Percentiles rank a stretch among this genome's conserved stretches.
Evolutionary conservation across 2,113 vertebrate species (phyloP).

Genomic region (Oplegnathus fasciatus): DNA sequence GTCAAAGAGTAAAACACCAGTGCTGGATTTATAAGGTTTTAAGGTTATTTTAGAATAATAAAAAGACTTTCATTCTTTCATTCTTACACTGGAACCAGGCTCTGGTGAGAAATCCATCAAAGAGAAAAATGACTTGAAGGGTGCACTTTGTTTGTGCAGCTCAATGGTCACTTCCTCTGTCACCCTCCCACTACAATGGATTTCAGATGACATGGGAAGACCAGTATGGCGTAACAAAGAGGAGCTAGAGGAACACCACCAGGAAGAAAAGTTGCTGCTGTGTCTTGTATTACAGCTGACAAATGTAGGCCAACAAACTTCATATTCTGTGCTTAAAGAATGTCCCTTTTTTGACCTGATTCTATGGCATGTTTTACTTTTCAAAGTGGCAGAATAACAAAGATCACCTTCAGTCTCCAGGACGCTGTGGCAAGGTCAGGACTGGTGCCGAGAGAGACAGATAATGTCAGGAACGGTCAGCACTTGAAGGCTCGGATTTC

Average conservation of each 20-base stretch:
- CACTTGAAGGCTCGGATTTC: neutral
- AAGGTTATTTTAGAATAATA: neutral
- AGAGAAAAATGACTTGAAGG: neutral
- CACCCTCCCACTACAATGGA: neutral
- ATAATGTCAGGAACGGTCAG: neutral
- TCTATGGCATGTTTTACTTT: neutral
- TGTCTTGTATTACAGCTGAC: neutral
- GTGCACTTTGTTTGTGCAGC: conserved; percentile 5
- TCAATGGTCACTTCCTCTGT: conserved; percentile 3
- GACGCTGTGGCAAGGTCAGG: conserved; percentile 26
- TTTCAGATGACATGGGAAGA: neutral
- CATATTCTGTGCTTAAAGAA: neutral
- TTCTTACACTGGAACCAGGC: neutral
- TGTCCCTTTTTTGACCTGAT: neutral
- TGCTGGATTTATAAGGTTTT: neutral
- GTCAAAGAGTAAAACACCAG: neutral
- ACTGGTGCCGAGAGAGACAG: conserved; percentile 13
- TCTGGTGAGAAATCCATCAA: neutral
- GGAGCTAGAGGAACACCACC: neutral
- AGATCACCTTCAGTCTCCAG: neutral
- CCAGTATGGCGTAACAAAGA: neutral
- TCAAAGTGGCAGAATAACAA: neutral
- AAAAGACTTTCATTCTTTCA: neutral
- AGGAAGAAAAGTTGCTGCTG: too few species aligned
- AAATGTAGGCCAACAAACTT: neutral